Base-by-base conservation (phyloP, 2,113 vertebrate genomes). In the Callorhinus ursinus region DNA sequence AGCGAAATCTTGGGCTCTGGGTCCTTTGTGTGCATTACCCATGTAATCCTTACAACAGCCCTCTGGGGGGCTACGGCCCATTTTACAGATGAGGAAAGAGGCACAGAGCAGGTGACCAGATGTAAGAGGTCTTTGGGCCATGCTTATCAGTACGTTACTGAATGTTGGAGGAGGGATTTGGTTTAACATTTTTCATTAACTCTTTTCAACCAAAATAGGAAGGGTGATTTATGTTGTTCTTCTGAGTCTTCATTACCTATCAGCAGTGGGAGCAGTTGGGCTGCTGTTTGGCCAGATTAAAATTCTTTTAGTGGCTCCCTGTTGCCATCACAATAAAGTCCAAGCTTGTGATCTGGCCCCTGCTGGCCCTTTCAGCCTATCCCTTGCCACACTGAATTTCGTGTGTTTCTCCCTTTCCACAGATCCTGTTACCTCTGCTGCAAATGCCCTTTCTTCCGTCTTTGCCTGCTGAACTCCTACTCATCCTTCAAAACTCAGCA, bases 221-320 rank as follows among this genome's bases (percentile, higher is more conserved):
- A 59, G 39, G 19, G 33, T 79, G 63, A 21, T 49, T 69, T 67
- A 8, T 8, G 0, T 46, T 18, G 31, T 31, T 69, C 51, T 51
- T n/a, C 79, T 42, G 61, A 36, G 21, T 65, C 36, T 92, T 92
- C 24, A 12, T 82, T 39, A 91, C 26, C 51, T 91, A 42, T 42
- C 53, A 49, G 49, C 67, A 76, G 26, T 18, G 7, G 46, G 63
- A 85, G 36, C 49, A 69, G 42, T 72, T 39, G 28, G 51, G 18
- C 46, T 28, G 2, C 46, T 28, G 2, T 95, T 22, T 26, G 71
- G 67, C 53, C 31, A 76, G 69, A 88, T 84, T 81, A 26, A 39
- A 85, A 57, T 71, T 94, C 42, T 86, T 82, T n/a, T 33, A 22
- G 33, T 93, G 33, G 39, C 85, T 86, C 76, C n/a, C 77, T 42